Conservation (phyloP, 2,888 invertebrate species). For the Ptilodon capucinus region DNA sequence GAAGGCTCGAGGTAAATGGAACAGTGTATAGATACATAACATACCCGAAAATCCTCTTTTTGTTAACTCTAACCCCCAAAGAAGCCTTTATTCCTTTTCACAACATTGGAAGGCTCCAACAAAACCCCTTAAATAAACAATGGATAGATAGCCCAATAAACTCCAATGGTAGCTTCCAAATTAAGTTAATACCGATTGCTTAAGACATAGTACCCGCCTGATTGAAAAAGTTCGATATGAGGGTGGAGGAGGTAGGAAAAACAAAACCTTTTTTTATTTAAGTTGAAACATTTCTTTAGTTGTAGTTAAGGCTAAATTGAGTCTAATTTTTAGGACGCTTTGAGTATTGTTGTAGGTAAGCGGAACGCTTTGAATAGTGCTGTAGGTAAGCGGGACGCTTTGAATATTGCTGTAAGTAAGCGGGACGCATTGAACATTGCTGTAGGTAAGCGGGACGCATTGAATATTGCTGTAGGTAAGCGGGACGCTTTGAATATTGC, state of each 20-base stretch:
- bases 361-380: too few species aligned
- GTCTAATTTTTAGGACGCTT: too few species aligned
- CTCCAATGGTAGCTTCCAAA: constrained; percentile 38
- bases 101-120: not conserved
- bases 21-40: not conserved
- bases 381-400: too few species aligned
- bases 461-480: too few species aligned
- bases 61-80: not conserved
- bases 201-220: constrained; percentile 53
- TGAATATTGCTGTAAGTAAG: too few species aligned
- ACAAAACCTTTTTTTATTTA: not conserved
- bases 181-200: constrained; percentile 54
- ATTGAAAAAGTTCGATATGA: constrained; percentile 69
- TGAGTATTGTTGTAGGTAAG: too few species aligned
- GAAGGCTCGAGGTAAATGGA: not conserved
- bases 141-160: constrained; percentile 25
- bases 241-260: constrained; percentile 15
- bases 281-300: too few species aligned
- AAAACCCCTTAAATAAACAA: constrained; percentile 24
- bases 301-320: too few species aligned
- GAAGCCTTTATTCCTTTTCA: constrained; percentile 12
- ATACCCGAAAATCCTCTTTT: not conserved
- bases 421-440: too few species aligned
- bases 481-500: too few species aligned
- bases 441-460: too few species aligned